Base-by-base conservation (phyloP, 2,888 invertebrate species). In the Leptinotarsa tumamoca region DNA sequence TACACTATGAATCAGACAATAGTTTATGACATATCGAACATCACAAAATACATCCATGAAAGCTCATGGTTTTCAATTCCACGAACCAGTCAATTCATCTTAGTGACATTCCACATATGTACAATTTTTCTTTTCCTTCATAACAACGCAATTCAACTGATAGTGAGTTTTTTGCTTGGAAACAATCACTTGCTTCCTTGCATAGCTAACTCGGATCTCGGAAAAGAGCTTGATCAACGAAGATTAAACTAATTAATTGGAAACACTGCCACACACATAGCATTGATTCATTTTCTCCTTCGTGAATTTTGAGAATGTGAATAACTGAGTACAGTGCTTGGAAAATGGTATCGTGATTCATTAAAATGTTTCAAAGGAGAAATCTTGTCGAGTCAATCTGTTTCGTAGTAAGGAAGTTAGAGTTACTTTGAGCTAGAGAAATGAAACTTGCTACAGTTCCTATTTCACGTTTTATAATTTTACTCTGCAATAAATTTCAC, bases 231-330 rank as follows among this genome's bases (percentile, higher is more conserved):
- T 76, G 79, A 80, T 69, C 75, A 67, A 68, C 71, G 15, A 33
- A 78, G 79, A 80, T 79, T 77, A 72, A 70, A 73, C 78, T 81
- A 80, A 81, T 80, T 80, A 80, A 79, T 76, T 74, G 77, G 75
- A 72, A 75, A 68, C 21, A 50, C 74, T 78, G 70, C 78, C 79
- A 76, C 79, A 78, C 79, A 77, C 78, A 52, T 68, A 73, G 76
- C 68, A 67, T 67, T 72, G 54, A 63, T 43, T 52, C 72, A 67
- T 67, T 66, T 71, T 72, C 50, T 71, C 18, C 61, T 27, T 15
- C 61, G 51, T 27, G 61, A 69, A 56, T 74, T 71, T 63, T 63
- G n/a, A 67, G 67, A 74, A 67, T 68, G 27, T 23, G 33, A 70
- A 54, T 70, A 74, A 74, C 58, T 58, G 61, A 73, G 33, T 2